A percentile compares a stretch with the other conserved stretches of the same genome.
These are phyloP conservation scores for Archilochus colubris DNA, from an alignment of 2,113 vertebrate species.

Conservation along the genomic window DNA sequence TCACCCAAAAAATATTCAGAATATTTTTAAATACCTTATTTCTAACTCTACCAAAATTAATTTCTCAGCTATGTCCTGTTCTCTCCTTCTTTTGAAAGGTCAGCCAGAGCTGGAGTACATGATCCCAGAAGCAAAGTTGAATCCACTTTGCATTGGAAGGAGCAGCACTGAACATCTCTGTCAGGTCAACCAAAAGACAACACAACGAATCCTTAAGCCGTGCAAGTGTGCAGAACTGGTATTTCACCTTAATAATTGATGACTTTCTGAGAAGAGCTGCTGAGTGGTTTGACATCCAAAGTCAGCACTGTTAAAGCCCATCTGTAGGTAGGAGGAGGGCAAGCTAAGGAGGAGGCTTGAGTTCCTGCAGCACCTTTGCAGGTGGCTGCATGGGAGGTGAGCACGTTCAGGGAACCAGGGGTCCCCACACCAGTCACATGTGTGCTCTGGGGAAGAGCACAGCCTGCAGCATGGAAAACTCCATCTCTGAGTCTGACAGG, in stretches of 20 bases:
- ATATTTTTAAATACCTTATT: not conserved
- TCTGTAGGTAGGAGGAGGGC: not conserved
- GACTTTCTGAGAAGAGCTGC: not conserved
- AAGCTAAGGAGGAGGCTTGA: not conserved
- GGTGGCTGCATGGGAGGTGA: not conserved
- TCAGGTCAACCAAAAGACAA: not conserved
- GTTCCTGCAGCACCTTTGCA: not conserved
- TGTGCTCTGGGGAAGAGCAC: accelerated
- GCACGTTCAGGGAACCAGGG: not conserved
- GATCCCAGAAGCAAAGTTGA: not conserved
- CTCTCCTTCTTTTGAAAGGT: not conserved
- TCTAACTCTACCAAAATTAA: not conserved
- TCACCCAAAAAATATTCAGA: not conserved
- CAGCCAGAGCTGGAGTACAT: accelerated
- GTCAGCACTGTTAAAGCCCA: not conserved
- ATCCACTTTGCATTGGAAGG: not conserved
- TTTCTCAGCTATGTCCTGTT: not conserved
- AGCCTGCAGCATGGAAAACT: not conserved
- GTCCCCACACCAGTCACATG: not conserved
- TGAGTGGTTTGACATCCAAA: not conserved
- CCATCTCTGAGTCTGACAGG: conserved; percentile 59
- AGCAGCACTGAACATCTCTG: not conserved
- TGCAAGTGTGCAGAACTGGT: accelerated
- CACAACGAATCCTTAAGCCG: not conserved
- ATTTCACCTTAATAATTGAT: not conserved